Percentiles rank a stretch among this genome's conserved stretches.
Evolutionary conservation across 2,113 vertebrate species (phyloP).

Genomic region (Chauna torquata): DNA sequence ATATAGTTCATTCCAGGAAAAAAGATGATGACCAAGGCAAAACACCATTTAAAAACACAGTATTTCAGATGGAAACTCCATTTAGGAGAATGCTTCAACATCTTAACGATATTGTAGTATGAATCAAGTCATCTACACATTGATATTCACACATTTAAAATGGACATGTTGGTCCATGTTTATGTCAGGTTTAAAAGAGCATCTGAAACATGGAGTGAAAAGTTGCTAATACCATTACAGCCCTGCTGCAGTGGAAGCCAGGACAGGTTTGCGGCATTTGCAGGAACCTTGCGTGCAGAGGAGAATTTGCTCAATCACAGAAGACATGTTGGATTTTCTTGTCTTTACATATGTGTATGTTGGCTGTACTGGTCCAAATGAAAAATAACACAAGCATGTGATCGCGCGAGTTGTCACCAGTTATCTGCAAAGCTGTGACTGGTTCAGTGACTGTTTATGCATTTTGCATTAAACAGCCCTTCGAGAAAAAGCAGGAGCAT

Average conservation of each 20-base stretch:
- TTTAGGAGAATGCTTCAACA: not conserved
- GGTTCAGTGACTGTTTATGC: not conserved
- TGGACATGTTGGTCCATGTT: accelerated
- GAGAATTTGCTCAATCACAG: not conserved
- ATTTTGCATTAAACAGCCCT: not conserved
- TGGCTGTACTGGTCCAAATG: not conserved
- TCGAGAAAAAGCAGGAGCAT: not conserved
- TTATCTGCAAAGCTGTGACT: not conserved
- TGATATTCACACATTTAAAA: not conserved
- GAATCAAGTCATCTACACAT: not conserved
- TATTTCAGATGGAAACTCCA: not conserved
- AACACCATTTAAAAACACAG: not conserved
- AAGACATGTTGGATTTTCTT: accelerated
- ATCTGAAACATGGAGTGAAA: not conserved
- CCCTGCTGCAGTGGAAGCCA: not conserved
- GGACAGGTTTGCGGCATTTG: not conserved
- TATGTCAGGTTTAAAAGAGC: not conserved
- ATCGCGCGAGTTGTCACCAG: not conserved
- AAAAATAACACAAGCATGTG: not conserved
- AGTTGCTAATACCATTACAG: not conserved
- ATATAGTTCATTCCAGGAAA: not conserved
- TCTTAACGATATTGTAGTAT: accelerated
- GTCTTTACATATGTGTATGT: accelerated
- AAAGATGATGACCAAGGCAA: not conserved
- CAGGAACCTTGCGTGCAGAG: not conserved